A percentile compares a stretch with the other conserved stretches of the same genome.
Conservation (phyloP, 2,113 vertebrate genomes). For the Asarcornis scutulata region DNA sequence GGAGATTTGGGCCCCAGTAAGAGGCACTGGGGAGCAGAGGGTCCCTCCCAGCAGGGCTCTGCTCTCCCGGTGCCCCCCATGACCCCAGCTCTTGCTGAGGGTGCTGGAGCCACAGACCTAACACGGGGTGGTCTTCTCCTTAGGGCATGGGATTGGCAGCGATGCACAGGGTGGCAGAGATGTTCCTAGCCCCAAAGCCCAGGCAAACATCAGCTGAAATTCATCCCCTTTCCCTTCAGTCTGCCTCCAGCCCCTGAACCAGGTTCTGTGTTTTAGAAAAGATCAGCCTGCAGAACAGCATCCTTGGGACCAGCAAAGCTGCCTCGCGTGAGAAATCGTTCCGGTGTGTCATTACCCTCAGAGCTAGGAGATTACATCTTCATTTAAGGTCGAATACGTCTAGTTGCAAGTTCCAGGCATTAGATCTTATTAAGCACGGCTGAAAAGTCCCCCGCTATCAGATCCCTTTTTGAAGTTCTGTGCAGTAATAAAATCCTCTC, state of each 20-base stretch:
- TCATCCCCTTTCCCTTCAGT: neutral
- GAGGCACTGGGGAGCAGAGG: neutral
- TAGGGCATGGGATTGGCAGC: neutral
- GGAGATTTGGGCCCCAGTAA: neutral
- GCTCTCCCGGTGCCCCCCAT: neutral
- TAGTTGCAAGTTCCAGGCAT: constrained; percentile 64
- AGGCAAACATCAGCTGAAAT: constrained; percentile 12
- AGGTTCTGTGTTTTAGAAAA: neutral
- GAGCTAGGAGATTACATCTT: constrained; percentile 65
- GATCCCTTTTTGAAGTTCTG: constrained; percentile 67
- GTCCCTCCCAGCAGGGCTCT: neutral
- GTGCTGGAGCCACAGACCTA: neutral
- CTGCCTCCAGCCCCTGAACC: constrained; percentile 16
- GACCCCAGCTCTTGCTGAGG: neutral
- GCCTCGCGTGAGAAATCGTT: constrained; percentile 43
- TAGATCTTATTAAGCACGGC: constrained; percentile 57
- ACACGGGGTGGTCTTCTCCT: neutral
- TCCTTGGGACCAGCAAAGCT: constrained; percentile 17
- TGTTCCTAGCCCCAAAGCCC: neutral
- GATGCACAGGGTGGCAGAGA: neutral
- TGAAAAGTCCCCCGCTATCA: constrained; percentile 67
- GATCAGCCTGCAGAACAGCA: constrained; percentile 14
- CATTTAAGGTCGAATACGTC: constrained; percentile 36
- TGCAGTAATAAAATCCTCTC: constrained; percentile 58
- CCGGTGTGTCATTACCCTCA: constrained; percentile 55